These are phyloP conservation scores for Lota lota DNA, from an alignment of 2,113 vertebrate species.

Conservation along the genomic window DNA sequence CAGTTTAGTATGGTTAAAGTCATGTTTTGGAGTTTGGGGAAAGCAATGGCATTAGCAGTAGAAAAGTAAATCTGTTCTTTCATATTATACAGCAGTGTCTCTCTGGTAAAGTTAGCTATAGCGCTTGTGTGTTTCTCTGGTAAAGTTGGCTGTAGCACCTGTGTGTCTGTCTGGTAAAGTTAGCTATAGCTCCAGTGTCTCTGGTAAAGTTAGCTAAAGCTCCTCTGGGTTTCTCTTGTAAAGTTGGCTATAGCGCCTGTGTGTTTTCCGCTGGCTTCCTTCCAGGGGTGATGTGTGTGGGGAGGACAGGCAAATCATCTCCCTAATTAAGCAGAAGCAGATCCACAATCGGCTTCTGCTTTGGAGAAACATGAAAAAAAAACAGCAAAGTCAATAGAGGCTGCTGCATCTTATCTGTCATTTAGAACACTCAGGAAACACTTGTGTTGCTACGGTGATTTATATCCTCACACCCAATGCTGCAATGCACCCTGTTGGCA, in stretches of 20 bases:
- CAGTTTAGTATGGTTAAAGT: no score
- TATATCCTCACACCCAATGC: conserved; percentile 45
- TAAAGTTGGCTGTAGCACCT: no score
- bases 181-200: no score
- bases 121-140: no score
- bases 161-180: no score
- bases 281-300: conserved; percentile 52
- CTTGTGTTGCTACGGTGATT: conserved; percentile 61
- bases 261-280: no score
- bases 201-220: no score
- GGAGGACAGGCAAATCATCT: conserved; percentile 65
- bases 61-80: background rate
- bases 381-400: conserved; percentile 55
- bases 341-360: conserved; percentile 60
- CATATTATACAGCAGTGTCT: conserved; percentile 28
- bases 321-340: conserved; percentile 52
- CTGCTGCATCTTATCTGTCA: conserved; percentile 67
- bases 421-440: conserved; percentile 66
- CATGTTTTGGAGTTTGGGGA: no score
- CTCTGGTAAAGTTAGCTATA: no score
- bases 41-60: no score
- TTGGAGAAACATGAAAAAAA: conserved; percentile 54
- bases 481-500: conserved; percentile 15
- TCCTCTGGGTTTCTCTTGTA: no score
- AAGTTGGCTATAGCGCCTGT: no score